Evolutionary conservation across 2,113 vertebrate genomes (phyloP).

Genomic region (Neolamprologus toae): DNA sequence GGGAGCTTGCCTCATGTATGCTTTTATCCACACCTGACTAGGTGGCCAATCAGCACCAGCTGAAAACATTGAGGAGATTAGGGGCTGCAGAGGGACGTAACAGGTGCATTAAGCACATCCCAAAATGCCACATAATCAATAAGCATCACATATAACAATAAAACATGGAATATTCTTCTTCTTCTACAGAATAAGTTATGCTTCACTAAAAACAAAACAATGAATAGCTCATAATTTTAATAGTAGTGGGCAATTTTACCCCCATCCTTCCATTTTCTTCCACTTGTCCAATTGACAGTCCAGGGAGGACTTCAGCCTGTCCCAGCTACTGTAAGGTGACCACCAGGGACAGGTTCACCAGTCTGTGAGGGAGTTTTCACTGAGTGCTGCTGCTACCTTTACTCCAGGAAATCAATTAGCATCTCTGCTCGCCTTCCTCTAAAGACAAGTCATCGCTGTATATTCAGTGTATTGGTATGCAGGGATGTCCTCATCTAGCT

Average conservation of each 20-base stretch:
- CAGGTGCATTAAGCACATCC: not conserved
- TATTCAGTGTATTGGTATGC: not conserved
- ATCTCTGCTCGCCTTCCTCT: rapidly evolving
- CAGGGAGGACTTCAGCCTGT: rapidly evolving
- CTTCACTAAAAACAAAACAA: not conserved
- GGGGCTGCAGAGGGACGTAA: not conserved
- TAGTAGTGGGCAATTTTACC: not conserved
- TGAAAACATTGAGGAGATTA: not conserved
- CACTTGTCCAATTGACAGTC: not conserved
- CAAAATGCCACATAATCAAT: not conserved
- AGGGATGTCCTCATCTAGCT: rapidly evolving
- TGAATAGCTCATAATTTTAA: not conserved
- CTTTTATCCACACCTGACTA: not conserved
- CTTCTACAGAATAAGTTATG: not conserved
- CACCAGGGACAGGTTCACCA: not conserved
- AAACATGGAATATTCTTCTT: not conserved
- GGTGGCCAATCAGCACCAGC: not conserved
- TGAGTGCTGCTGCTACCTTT: not conserved
- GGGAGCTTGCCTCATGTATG: rapidly evolving
- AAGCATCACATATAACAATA: not conserved
- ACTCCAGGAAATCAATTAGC: not conserved
- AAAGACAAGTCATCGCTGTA: rapidly evolving
- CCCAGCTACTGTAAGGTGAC: rapidly evolving
- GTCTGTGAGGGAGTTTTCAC: not conserved
- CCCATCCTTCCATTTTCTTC: not conserved